Conservation (phyloP, 2,888 invertebrate species). For the Meandrusa payeni region DNA sequence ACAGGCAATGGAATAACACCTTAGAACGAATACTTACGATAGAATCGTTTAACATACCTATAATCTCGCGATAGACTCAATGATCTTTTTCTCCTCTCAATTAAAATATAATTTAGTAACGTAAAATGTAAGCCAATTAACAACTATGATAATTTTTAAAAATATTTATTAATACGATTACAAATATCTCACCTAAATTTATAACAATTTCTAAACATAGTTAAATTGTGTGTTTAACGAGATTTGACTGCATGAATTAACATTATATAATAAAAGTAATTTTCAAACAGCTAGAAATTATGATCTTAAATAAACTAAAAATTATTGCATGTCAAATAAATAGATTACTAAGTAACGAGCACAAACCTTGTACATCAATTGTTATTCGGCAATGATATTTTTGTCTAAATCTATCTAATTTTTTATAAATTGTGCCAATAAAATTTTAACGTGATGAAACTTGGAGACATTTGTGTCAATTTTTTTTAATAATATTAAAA, state of each 20-base stretch:
- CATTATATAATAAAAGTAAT: constrained; percentile 36
- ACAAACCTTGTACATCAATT: constrained; percentile 36
- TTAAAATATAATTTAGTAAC: constrained; percentile 32
- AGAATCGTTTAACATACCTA: constrained; percentile 27
- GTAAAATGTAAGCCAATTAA: constrained; percentile 30
- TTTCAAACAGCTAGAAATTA: constrained; percentile 31
- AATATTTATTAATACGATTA: constrained; percentile 21
- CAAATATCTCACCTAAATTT: constrained; percentile 22
- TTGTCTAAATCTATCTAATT: constrained; percentile 55
- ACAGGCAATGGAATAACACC: constrained; percentile 54
- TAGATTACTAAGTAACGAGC: constrained; percentile 35
- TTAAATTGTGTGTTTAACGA: constrained; percentile 80
- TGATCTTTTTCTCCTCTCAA: constrained; percentile 63
- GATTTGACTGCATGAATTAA: constrained; percentile 82
- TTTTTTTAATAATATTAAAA: constrained; percentile 45
- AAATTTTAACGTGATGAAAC: constrained; percentile 62
- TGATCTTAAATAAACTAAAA: background rate
- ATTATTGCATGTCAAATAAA: too few species aligned
- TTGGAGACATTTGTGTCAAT: constrained; percentile 50
- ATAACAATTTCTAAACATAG: constrained; percentile 23
- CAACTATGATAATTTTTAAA: constrained; percentile 16
- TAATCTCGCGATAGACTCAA: constrained; percentile 33
- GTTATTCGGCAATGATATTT: constrained; percentile 46
- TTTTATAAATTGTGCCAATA: constrained; percentile 64
- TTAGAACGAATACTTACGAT: constrained; percentile 63